These are phyloP conservation scores for Ornithorhynchus anatinus DNA, from an alignment of 2,113 vertebrate genomes.

Conservation along the genomic window DNA sequence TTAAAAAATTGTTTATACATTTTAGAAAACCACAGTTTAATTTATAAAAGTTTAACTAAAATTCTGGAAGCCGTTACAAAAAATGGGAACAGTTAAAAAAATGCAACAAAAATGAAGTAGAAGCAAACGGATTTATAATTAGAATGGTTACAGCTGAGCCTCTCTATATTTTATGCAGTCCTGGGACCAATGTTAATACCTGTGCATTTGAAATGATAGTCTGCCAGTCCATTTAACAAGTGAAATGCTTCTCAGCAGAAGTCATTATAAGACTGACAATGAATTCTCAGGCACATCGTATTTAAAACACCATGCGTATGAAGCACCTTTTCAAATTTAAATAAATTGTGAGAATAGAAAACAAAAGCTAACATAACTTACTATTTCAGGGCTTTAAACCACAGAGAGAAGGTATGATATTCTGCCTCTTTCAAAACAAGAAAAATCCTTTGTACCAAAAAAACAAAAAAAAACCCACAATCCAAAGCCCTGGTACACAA, in stretches of 20 bases:
- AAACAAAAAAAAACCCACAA: background rate
- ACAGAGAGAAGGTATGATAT: background rate
- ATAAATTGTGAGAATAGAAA: too few species aligned
- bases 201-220: background rate
- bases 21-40: background rate
- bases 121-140: too few species aligned
- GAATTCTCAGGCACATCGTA: background rate
- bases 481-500: background rate
- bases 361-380: background rate
- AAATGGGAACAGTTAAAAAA: too few species aligned
- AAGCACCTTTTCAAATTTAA: background rate
- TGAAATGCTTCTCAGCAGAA: background rate
- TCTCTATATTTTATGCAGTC: background rate
- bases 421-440: background rate
- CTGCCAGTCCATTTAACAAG: background rate
- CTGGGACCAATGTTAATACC: background rate
- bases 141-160: too few species aligned
- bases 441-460: background rate
- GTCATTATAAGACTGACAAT: background rate
- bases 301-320: background rate
- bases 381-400: background rate
- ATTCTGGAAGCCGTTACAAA: too few species aligned
- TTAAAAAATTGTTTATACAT: constrained; percentile 9
- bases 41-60: background rate
- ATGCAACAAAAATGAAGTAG: too few species aligned